Evolutionary conservation across 2,113 vertebrate genomes (phyloP).

Genomic region (Gadus macrocephalus): DNA sequence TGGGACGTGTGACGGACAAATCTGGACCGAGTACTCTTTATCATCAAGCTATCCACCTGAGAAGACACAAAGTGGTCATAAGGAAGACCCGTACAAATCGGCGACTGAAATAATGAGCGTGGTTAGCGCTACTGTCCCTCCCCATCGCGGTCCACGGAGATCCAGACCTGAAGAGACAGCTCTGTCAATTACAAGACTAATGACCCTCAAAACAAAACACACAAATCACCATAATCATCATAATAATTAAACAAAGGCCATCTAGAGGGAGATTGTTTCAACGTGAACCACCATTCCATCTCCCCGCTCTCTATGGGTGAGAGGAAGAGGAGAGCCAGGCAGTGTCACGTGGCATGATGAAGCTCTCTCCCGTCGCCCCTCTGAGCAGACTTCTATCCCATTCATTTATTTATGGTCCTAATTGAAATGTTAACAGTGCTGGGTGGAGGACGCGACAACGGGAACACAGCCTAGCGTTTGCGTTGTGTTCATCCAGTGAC

Average conservation of each 20-base stretch:
- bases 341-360: constrained; percentile 34
- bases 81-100: too few species aligned
- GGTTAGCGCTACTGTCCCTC: too few species aligned
- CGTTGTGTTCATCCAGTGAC: constrained; percentile 24
- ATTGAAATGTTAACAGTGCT: constrained; percentile 71
- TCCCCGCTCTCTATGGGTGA: constrained; percentile 12
- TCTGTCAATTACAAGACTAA: background rate
- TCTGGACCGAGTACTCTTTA: too few species aligned
- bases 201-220: background rate
- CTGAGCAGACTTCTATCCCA: constrained; percentile 45
- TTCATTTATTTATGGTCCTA: constrained; percentile 66
- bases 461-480: constrained; percentile 37
- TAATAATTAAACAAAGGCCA: background rate
- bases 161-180: background rate
- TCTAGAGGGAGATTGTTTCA: background rate
- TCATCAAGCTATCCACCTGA: too few species aligned
- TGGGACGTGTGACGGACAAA: too few species aligned
- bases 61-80: too few species aligned
- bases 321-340: constrained; percentile 18
- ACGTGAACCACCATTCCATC: constrained; percentile 11
- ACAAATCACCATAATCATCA: background rate
- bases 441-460: constrained; percentile 43
- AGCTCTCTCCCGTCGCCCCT: constrained; percentile 41
- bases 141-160: too few species aligned
- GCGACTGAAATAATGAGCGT: too few species aligned